Percentiles rank a stretch among this genome's conserved stretches.
phyloP scores from a whole-genome alignment of 2,113 vertebrate genomes.

The Diadophis punctatus region DNA sequence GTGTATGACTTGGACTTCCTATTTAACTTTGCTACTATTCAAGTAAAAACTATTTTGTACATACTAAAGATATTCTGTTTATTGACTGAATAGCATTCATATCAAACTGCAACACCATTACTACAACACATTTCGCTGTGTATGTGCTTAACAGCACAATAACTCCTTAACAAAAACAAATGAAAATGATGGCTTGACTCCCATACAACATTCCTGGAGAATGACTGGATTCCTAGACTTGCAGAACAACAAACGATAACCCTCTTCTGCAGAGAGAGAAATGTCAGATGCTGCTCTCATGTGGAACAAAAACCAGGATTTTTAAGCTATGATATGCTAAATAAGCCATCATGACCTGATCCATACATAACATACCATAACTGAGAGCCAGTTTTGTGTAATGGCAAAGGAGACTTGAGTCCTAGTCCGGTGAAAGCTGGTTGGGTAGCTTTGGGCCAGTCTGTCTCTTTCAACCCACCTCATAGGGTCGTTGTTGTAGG shows the following conservation, averaged over 20 bases:
- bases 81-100: too few relatives aligned
- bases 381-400: background rate
- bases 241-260: background rate
- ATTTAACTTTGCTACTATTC: too few relatives aligned
- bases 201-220: background rate
- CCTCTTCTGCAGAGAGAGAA: background rate
- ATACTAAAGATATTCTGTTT: too few relatives aligned
- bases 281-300: background rate
- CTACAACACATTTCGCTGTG: too few relatives aligned
- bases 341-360: background rate
- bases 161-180: too few relatives aligned
- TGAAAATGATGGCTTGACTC: background rate
- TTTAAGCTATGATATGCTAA: background rate
- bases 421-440: background rate
- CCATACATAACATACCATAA: background rate
- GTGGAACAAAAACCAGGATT: background rate
- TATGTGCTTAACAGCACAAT: too few relatives aligned
- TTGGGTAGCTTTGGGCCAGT: background rate
- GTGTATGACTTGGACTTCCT: too few relatives aligned
- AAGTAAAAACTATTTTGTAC: too few relatives aligned
- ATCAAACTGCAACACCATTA: too few relatives aligned
- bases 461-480: background rate
- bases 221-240: background rate
- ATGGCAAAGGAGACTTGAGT: background rate
- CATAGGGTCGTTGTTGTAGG: background rate